Conservation (phyloP, 2,113 vertebrate genomes). For the Barbus barbus region DNA sequence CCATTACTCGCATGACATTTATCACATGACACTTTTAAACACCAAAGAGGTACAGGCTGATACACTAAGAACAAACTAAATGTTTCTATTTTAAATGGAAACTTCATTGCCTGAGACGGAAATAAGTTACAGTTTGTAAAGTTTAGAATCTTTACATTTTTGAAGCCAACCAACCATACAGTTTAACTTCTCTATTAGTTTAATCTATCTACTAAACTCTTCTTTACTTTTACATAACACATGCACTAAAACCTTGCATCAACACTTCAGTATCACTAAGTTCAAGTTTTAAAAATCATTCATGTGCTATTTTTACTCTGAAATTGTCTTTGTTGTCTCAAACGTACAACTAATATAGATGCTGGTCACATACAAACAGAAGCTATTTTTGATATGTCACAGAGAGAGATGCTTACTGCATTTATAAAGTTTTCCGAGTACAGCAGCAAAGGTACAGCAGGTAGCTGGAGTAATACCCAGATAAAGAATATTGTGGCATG, state of each 20-base stretch:
- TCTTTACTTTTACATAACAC: background rate
- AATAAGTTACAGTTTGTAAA: background rate
- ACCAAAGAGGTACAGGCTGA: no score
- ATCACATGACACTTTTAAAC: no score
- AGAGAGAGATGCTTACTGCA: background rate
- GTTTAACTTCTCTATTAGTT: no score
- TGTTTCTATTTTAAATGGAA: background rate
- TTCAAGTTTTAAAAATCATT: background rate
- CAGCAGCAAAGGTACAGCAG: background rate
- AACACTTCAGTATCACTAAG: background rate
- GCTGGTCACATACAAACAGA: background rate
- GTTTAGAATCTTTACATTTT: background rate
- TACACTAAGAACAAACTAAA: background rate
- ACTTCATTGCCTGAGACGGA: background rate
- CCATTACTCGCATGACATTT: no score
- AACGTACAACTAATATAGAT: background rate
- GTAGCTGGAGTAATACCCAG: conserved; percentile 6
- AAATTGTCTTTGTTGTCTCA: conserved; percentile 5
- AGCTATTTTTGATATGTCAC: background rate
- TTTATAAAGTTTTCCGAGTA: background rate
- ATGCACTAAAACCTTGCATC: background rate
- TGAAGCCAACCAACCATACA: background rate
- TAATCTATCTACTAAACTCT: background rate
- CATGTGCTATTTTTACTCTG: background rate
- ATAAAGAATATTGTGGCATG: background rate